Base-by-base conservation (phyloP, 53 echinoderm and acorn worm species). In the Echinarachnius parma region DNA sequence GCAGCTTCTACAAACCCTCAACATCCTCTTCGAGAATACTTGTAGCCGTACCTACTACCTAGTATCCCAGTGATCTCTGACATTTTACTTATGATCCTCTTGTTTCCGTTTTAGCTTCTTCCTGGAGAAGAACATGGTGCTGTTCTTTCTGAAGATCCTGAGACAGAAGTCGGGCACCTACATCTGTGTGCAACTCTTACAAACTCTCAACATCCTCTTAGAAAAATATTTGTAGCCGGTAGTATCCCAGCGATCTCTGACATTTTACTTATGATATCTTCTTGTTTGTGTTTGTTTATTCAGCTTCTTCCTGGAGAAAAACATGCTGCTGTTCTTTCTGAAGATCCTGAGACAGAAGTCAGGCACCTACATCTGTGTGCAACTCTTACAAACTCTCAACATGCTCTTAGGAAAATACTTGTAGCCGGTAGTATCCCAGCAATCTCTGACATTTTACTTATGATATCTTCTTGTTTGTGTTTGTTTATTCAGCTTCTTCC, bases 371-470 rank as follows among this genome's bases (percentile, higher is more conserved):
- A 87, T 96, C 62, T 91, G 98, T 62, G 91, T 96, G n/a, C 98
- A 96, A 53, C 82, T 96, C 19, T 83, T 96, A 5, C 98, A 96
- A 74, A 96, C 98, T 2, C 88, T 96, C 58, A 96, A 96, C 50
- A 96, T 96, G 28, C 72, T 96, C 19, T 96, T 96, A 88, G 98
- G 92, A 61, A 96, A 96, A n/a, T n/a, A n/a, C n/a, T n/a, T n/a
- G n/a, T n/a, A n/a, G n/a, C n/a, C n/a, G n/a, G n/a, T n/a, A 62
- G 32, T 28, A n/a, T n/a, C n/a, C n/a, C n/a, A n/a, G n/a, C n/a
- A n/a, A 34, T 34, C 16, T 36, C 16, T 22, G 28, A 46, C 32
- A 21, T 21, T 46, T 4, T 46, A 46, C 11, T 46, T 66, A 9
- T 4, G n/a, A n/a, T n/a, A 48, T 48, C 28, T 49, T 23, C 22